Conservation (phyloP, 2,797 vertebrate genomes). For the Coccyzus lansbergi region DNA sequence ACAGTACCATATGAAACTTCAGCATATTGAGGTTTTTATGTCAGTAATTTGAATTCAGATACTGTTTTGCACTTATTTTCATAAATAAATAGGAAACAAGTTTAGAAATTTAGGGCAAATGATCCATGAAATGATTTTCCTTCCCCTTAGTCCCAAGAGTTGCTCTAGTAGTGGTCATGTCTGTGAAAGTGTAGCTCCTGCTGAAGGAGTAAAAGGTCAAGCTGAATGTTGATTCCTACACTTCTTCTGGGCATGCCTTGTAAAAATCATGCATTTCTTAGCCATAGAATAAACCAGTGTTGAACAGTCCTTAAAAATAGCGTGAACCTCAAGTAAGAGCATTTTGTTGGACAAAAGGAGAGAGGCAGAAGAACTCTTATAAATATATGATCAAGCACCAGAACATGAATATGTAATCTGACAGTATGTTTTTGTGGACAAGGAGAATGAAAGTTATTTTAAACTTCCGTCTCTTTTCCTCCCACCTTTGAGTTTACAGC, state of each 20-base stretch:
- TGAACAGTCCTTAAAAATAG: slow-evolving; percentile 21
- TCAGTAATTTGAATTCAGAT: background rate
- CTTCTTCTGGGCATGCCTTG: background rate
- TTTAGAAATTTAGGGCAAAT: background rate
- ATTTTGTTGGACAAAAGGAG: slow-evolving; percentile 10
- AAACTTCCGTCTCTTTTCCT: background rate
- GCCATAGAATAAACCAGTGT: background rate
- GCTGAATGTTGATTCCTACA: background rate
- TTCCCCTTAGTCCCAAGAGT: background rate
- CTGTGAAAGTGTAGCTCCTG: background rate
- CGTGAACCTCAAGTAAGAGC: background rate
- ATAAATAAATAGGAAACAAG: background rate
- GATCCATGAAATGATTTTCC: background rate
- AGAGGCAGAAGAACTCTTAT: slow-evolving; percentile 10
- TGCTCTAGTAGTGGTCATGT: background rate
- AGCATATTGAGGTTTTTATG: background rate
- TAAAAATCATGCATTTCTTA: slow-evolving; percentile 4
- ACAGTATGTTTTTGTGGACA: slow-evolving; percentile 11
- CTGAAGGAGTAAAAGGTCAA: background rate
- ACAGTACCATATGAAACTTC: background rate
- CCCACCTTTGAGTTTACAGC: background rate
- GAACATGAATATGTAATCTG: slow-evolving; percentile 26
- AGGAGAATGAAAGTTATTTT: slow-evolving; percentile 38
- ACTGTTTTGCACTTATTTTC: background rate
- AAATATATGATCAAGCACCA: background rate